Percentiles rank a stretch among this genome's conserved stretches.
phyloP scores from a whole-genome alignment of 2,888 invertebrate species.

The Pheosia gnoma region DNA sequence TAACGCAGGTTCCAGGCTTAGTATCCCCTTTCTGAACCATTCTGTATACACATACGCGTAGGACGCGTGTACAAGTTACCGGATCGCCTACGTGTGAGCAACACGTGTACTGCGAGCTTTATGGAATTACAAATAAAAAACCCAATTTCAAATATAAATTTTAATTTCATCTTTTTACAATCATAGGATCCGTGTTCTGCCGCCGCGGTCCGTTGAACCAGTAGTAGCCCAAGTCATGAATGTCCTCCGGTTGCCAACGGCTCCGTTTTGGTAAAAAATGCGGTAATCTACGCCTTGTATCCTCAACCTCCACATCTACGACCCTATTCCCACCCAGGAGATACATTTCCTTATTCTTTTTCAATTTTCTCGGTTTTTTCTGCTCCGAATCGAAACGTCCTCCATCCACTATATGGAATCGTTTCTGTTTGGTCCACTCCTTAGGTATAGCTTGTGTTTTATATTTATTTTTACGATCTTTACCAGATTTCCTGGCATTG shows the following conservation, averaged over 20 bases:
- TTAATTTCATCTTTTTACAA: neutral
- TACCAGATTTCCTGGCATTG: neutral
- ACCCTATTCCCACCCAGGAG: constrained; percentile 26
- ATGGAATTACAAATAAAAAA: neutral
- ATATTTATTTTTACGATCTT: neutral
- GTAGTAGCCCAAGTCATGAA: constrained; percentile 51
- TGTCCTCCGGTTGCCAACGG: constrained; percentile 54
- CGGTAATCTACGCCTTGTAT: constrained; percentile 40
- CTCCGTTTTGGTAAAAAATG: constrained; percentile 63
- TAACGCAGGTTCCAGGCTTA: too few species aligned
- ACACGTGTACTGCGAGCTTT: too few species aligned
- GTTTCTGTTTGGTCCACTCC: neutral
- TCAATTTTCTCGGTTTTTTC: constrained; percentile 9
- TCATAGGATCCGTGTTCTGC: constrained; percentile 18
- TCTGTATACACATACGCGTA: too few species aligned
- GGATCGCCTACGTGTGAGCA: too few species aligned
- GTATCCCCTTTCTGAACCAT: too few species aligned
- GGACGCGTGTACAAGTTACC: too few species aligned
- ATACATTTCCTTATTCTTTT: constrained; percentile 19
- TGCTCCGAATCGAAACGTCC: neutral
- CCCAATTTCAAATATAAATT: neutral
- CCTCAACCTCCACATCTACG: constrained; percentile 14
- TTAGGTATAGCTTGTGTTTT: neutral
- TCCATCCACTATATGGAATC: neutral
- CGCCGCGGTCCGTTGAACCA: constrained; percentile 66